Evolutionary conservation across 2,888 invertebrate genomes (phyloP).

Genomic region (Gortyna flavago): DNA sequence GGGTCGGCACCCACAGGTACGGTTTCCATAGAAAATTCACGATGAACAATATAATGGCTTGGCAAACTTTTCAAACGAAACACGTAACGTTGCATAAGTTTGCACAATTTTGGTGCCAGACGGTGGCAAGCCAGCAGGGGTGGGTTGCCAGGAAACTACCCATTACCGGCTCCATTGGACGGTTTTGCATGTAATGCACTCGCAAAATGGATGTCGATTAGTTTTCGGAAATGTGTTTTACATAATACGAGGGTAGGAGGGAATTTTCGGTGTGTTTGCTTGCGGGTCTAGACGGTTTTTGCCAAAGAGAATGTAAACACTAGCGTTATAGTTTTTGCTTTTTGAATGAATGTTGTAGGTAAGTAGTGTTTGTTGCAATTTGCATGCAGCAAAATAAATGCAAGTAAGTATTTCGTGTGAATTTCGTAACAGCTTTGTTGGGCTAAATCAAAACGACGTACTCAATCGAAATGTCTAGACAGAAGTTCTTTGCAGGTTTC

Average conservation of each 20-base stretch:
- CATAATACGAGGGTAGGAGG: conserved; percentile 11
- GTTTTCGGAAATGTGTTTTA: conserved; percentile 26
- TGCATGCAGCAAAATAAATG: neutral
- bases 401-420: neutral
- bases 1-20: conserved; percentile 55
- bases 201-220: conserved; percentile 32
- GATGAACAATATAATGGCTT: conserved; percentile 63
- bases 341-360: neutral
- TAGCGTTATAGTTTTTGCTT: conserved; percentile 4
- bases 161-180: conserved; percentile 32
- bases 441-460: neutral
- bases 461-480: conserved; percentile 10
- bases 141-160: conserved; percentile 54
- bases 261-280: neutral
- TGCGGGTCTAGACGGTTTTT: neutral
- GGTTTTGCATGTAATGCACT: conserved; percentile 57
- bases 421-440: neutral
- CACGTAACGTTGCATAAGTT: conserved; percentile 76
- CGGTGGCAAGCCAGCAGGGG: conserved; percentile 74
- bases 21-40: conserved; percentile 50
- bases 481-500: neutral
- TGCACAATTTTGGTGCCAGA: conserved; percentile 73
- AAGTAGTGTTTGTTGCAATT: neutral
- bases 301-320: no score
- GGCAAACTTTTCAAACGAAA: conserved; percentile 67